Evolutionary conservation across 2,113 vertebrate species (phyloP), one percentile per base, ranked within the genome.

Genomic region (Mesitornis unicolor): DNA sequence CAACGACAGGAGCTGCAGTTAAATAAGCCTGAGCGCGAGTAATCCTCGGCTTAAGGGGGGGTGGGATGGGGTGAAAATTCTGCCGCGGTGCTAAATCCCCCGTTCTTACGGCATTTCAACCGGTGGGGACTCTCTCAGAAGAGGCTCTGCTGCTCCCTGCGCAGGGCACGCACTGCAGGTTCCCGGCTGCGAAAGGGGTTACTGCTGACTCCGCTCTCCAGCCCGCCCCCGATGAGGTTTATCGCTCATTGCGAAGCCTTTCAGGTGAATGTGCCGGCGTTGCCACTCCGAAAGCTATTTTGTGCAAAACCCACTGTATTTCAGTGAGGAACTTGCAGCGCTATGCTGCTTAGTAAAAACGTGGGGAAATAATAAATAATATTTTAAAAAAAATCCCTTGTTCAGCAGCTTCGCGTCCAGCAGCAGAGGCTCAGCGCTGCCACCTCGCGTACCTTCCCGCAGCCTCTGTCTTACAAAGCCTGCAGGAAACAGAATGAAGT

Each of bases 381-480:
- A 43, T 50, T 9, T 50, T 8, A 26, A 1, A 26, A 40, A 47
- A 75, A 56, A 48, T n/a, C n/a, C n/a, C n/a, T n/a, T n/a, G n/a
- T 20, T 70, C 17, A 13, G 8, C 20, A 20, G 35, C 59, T 86
- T 53, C 36, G 59, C 50, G n/a, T 79, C 63, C 20, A 17, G 47
- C 79, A 95, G 92, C 16, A 61, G 94, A 98, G 98, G 98, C 99
- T 99, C 98, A 97, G 98, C 98, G 97, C 98, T 98, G 99, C 99
- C 99, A 99, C 98, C 99, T 99, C 98, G 99, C 97, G 99, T 97
- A 93, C 29, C 92, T 36, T 19, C 12, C 69, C 63, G 15, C 92
- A 28, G 7, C 47, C 79, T 96, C 78, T 84, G 83, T 56, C 56
- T 14, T 10, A 1, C 4, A 4, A 13, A 73, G 47, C 74, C 82